phyloP scores from a whole-genome alignment of 2,113 vertebrate genomes.

The Hypomesus transpacificus region DNA sequence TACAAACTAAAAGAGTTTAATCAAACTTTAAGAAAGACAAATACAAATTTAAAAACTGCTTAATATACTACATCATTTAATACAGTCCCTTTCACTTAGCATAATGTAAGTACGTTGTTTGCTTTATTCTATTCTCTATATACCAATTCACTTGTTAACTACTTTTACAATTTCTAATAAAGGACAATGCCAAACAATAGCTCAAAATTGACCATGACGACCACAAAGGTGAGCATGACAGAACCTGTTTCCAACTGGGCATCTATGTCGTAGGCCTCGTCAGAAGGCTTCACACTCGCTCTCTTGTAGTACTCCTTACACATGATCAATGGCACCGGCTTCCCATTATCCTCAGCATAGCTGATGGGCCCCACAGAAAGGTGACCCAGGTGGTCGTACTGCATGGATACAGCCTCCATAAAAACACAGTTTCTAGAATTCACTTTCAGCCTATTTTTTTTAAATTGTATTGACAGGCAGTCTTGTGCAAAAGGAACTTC shows the following conservation, averaged over 20 bases:
- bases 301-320: conserved; percentile 86
- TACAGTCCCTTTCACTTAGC: too few species aligned
- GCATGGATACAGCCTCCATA: conserved; percentile 50
- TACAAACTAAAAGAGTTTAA: conserved; percentile 72
- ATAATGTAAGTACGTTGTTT: too few species aligned
- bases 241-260: conserved; percentile 82
- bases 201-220: not conserved
- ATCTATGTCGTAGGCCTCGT: conserved; percentile 76
- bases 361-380: conserved; percentile 81
- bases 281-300: conserved; percentile 67
- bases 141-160: too few species aligned
- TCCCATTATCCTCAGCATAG: conserved; percentile 73
- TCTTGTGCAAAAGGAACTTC: too few species aligned
- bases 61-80: too few species aligned
- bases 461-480: too few species aligned
- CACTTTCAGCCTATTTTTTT: too few species aligned
- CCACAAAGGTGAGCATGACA: not conserved
- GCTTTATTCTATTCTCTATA: too few species aligned
- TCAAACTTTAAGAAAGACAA: not conserved
- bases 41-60: too few species aligned
- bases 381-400: conserved; percentile 80
- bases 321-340: conserved; percentile 73
- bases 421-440: not conserved
- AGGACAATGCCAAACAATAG: not conserved
- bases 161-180: too few species aligned